A percentile compares a stretch with the other conserved stretches of the same genome.
phyloP scores from a whole-genome alignment of 2,113 vertebrate species.

The Tonatia bakeri region DNA sequence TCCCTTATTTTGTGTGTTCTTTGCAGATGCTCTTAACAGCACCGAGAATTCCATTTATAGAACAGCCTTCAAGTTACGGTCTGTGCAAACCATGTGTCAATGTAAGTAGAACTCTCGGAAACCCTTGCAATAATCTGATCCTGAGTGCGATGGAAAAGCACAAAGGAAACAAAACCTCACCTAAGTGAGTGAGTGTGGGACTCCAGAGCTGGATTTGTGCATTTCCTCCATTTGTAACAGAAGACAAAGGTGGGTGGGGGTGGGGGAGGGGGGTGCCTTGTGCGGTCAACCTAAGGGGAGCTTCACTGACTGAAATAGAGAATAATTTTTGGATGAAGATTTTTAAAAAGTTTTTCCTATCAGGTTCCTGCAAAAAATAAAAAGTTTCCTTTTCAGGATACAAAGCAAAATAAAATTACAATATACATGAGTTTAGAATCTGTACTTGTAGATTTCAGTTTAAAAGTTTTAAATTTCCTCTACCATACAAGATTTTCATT shows the following conservation, averaged over 20 bases:
- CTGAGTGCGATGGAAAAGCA: neutral
- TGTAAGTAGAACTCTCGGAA: slow-evolving; percentile 77
- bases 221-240: neutral
- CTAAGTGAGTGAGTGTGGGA: neutral
- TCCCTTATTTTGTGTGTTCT: slow-evolving; percentile 52
- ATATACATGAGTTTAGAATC: neutral
- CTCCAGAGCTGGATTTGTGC: neutral
- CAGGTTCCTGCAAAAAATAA: neutral
- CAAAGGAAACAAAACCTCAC: neutral
- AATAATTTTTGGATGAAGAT: neutral
- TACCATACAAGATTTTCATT: neutral
- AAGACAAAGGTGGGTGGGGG: neutral
- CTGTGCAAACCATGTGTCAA: slow-evolving; percentile 86
- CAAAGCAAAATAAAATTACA: neutral
- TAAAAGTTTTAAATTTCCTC: neutral
- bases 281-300: neutral
- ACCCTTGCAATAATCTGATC: neutral
- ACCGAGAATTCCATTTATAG: slow-evolving; percentile 83
- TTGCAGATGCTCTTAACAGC: slow-evolving; percentile 78
- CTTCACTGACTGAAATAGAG: neutral
- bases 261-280: accelerated
- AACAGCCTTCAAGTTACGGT: slow-evolving; percentile 85
- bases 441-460: neutral
- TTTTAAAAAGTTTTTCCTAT: neutral
- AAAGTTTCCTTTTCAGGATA: neutral